Evolutionary conservation across 2,797 vertebrate genomes (phyloP), one percentile per base, ranked within the genome.

Genomic region (Typhlichthys eigenmanni): DNA sequence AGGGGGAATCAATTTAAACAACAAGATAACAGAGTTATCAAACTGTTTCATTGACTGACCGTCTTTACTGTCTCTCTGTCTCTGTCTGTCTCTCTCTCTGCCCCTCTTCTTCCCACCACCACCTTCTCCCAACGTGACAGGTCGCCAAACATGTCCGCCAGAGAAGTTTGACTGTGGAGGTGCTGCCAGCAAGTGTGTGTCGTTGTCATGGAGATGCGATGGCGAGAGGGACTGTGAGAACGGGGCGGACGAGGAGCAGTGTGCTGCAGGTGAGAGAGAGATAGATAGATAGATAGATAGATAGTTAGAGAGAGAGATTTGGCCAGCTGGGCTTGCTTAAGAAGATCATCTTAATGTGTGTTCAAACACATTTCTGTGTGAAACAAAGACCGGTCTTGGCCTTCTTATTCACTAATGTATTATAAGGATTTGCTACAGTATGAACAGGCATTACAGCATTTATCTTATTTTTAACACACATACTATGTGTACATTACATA

Each of bases 151-250:
- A 2, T 99, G 97, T 81, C 94, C 95, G 0, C 90, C 94, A 0
- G 95, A 97, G 91, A 98, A 97, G 90, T 95, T 98, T 11, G 96
- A 96, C 89, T 98, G 97, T 54, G 96, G 96, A 55, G 95, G 94
- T 38, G 72, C 84, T 38, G 88, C 91, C 84, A 95, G 92, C 89
- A 97, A 96, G 82, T 99, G 97, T 59, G 95, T 98, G 77, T 96
- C 97, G 0, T 88, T 93, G 16, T 95, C 96, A 1, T 99, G 97
- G 96, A 94, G 92, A 81, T 99, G 97, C n/a, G 97, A 99, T 10
- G 96, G 97, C 0, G 95, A 99, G 85, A 90, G 88, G 81, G 96
- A 99, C 68, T 98, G 97, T 64, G 95, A 96, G 85, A 97, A 93
- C 0, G 95, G 96, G 9, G 88, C 92, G 0, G 96, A 98, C 0